phyloP scores from a whole-genome alignment of 92 coral and sea anemone genomes.

The Zoanthus solanderi region DNA sequence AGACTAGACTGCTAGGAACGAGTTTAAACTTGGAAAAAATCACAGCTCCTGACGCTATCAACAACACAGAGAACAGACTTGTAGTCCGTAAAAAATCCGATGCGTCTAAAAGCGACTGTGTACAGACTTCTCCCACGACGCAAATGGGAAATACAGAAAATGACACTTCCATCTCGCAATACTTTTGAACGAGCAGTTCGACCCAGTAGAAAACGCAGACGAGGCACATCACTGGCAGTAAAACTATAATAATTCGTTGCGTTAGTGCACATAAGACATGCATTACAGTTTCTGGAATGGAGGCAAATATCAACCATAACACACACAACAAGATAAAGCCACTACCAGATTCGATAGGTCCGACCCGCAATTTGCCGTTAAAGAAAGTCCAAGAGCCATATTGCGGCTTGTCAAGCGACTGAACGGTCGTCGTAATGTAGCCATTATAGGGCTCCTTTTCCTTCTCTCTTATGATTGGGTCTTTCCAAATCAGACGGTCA shows the following conservation, averaged over 20 bases:
- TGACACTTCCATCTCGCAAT: constrained; percentile 90
- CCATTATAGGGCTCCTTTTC: constrained; percentile 97
- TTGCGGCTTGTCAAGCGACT: constrained; percentile 89
- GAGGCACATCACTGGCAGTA: constrained; percentile 86
- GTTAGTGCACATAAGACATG: constrained; percentile 80
- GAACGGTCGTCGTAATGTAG: constrained; percentile 90
- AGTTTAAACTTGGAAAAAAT: constrained; percentile 79
- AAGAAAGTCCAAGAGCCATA: constrained; percentile 76
- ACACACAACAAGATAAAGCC: constrained; percentile 80
- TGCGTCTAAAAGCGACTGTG: constrained; percentile 91
- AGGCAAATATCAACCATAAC: constrained; percentile 90
- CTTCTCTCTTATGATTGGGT: constrained; percentile 77
- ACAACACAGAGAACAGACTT: constrained; percentile 79
- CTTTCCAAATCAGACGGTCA: constrained; percentile 70
- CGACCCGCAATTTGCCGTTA: constrained; percentile 86
- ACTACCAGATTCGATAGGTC: constrained; percentile 93
- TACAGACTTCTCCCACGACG: constrained; percentile 89
- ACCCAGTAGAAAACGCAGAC: constrained; percentile 98
- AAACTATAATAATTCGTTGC: constrained; percentile 75
- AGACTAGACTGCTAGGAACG: constrained; percentile 78
- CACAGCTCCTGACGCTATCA: constrained; percentile 81
- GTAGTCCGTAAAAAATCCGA: constrained; percentile 89
- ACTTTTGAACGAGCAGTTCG: constrained; percentile 94
- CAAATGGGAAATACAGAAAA: constrained; percentile 92
- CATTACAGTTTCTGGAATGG: constrained; percentile 88